Evolutionary conservation across 2,888 invertebrate genomes (phyloP).

Genomic region (Pristionchus exspectatus): DNA sequence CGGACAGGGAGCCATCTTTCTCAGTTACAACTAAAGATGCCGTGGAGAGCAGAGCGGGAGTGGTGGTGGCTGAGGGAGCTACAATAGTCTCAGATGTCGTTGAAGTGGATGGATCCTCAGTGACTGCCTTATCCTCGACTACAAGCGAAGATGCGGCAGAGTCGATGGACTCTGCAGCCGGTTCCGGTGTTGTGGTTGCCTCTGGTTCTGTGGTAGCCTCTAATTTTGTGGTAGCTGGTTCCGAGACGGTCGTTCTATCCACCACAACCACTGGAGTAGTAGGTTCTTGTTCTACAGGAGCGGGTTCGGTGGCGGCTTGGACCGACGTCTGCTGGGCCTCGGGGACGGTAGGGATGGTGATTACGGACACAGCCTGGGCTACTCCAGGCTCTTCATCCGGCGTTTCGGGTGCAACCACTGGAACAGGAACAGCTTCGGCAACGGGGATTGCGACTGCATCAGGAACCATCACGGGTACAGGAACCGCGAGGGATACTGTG

Average conservation of each 20-base stretch:
- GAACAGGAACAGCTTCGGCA: neutral
- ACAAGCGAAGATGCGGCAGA: neutral
- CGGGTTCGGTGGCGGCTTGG: neutral
- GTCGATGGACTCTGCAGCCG: neutral
- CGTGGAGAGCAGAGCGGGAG: neutral
- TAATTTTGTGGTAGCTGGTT: neutral
- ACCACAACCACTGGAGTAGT: neutral
- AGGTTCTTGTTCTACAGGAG: neutral
- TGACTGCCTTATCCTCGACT: neutral
- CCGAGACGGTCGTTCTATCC: neutral
- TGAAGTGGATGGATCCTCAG: neutral
- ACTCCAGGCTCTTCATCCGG: neutral
- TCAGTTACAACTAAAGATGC: no score
- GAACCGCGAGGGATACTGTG: no score
- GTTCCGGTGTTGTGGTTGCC: neutral
- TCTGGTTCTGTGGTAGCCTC: neutral
- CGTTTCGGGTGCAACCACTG: neutral
- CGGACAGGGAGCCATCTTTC: neutral
- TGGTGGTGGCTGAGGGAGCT: neutral
- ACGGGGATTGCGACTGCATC: no score
- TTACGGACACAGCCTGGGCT: neutral
- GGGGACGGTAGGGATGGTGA: neutral
- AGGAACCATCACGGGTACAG: no score
- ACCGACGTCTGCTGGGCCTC: neutral
- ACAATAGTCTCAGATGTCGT: neutral